A percentile compares a stretch with the other conserved stretches of the same genome.
phyloP scores from a whole-genome alignment of 2,888 invertebrate species.

The Tethea ocularis region DNA sequence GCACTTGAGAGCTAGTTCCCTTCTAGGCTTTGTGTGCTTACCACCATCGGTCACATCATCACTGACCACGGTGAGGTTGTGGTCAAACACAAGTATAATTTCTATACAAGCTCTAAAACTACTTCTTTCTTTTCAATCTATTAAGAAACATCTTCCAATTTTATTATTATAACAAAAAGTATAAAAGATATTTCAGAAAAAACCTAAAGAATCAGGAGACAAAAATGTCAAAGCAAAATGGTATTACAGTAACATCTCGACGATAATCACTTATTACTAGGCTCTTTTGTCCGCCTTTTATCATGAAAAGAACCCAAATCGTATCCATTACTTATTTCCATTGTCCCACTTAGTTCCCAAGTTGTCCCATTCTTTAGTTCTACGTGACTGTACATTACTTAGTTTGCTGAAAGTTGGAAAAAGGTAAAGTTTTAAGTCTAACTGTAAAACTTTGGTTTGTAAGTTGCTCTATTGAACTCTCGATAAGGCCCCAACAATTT shows the following conservation, averaged over 20 bases:
- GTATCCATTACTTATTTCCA: neutral
- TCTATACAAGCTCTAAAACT: too few relatives aligned
- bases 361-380: neutral
- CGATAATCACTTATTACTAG: neutral
- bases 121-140: too few relatives aligned
- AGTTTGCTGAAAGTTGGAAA: constrained; percentile 2
- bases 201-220: too few relatives aligned
- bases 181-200: too few relatives aligned
- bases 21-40: too few relatives aligned
- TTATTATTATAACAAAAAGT: too few relatives aligned
- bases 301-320: constrained; percentile 1
- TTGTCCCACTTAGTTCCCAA: neutral
- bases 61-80: too few relatives aligned
- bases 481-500: neutral
- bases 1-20: too few relatives aligned
- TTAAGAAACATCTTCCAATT: too few relatives aligned
- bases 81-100: too few relatives aligned
- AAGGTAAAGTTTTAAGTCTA: neutral
- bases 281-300: neutral
- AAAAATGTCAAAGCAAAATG: neutral
- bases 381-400: constrained; percentile 4
- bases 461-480: constrained; percentile 1
- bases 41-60: too few relatives aligned
- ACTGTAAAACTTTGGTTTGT: neutral
- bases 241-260: neutral